phyloP scores from a whole-genome alignment of 2,888 invertebrate species.

The Myopa testacea region DNA sequence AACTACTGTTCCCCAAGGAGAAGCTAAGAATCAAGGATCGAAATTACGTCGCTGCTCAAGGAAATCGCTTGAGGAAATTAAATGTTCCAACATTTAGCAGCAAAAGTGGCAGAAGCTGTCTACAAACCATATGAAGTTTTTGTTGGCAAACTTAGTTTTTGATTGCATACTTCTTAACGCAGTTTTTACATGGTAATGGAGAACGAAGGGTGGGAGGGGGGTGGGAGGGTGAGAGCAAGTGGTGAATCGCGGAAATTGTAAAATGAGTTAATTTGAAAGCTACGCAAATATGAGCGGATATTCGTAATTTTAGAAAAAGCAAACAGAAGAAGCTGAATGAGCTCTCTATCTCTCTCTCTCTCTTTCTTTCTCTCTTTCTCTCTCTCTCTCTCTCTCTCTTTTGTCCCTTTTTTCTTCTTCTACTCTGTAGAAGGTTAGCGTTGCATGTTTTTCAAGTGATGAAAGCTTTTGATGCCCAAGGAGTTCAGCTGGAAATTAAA shows the following conservation, averaged over 20 bases:
- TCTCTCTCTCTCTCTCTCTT: background rate
- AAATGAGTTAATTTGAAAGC: background rate
- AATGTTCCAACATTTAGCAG: slow-evolving; percentile 50
- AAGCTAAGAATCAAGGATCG: background rate
- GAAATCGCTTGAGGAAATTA: slow-evolving; percentile 63
- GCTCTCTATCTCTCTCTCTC: background rate
- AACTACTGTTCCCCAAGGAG: background rate
- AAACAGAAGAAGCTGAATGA: too few relatives aligned
- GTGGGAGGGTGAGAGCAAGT: background rate
- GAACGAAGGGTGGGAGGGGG: background rate
- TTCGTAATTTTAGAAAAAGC: background rate
- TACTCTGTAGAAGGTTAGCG: background rate
- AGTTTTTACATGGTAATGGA: too few relatives aligned
- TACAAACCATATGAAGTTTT: slow-evolving; percentile 60
- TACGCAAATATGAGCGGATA: background rate
- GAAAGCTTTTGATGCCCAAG: background rate
- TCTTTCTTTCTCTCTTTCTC: too few relatives aligned
- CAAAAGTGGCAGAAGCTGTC: slow-evolving; percentile 40
- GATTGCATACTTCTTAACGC: too few relatives aligned
- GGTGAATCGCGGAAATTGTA: background rate
- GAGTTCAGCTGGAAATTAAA: slow-evolving; percentile 15
- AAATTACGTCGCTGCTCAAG: slow-evolving; percentile 51
- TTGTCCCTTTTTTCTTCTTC: background rate
- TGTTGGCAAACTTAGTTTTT: too few relatives aligned
- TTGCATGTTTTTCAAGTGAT: background rate